A percentile compares a stretch with the other conserved stretches of the same genome.
Conservation (phyloP, 2,888 invertebrate genomes). For the Mythimna ferrago region DNA sequence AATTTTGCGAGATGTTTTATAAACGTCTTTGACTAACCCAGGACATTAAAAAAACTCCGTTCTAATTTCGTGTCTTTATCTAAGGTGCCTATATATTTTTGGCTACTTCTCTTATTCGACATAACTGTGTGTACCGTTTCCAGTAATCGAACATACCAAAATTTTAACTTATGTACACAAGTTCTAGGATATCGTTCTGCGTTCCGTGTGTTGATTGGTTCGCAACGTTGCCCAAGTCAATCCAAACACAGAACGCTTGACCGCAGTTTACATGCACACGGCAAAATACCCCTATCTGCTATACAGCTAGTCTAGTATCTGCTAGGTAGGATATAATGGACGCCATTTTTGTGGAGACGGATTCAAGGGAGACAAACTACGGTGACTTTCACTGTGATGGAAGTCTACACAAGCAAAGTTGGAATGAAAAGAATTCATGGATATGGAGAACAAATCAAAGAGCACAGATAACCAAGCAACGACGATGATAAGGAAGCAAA, state of each 20-base stretch:
- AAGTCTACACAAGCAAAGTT: no score
- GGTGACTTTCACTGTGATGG: no score
- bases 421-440: no score
- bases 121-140: no score
- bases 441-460: no score
- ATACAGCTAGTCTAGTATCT: neutral
- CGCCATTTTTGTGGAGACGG: no score
- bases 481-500: no score
- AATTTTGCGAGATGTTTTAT: neutral
- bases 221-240: constrained; percentile 28
- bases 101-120: no score
- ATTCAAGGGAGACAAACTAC: no score
- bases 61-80: neutral
- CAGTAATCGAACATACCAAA: neutral
- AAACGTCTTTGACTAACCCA: no score
- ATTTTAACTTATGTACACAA: neutral
- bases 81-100: neutral
- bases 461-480: no score
- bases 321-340: neutral
- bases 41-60: neutral
- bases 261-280: constrained; percentile 8
- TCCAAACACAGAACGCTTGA: constrained; percentile 39
- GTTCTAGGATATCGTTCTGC: constrained; percentile 15
- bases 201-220: constrained; percentile 39
- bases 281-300: neutral